A percentile compares a stretch with the other conserved stretches of the same genome.
Evolutionary conservation across 2,888 invertebrate species (phyloP).

Genomic region (Torymus texanus): DNA sequence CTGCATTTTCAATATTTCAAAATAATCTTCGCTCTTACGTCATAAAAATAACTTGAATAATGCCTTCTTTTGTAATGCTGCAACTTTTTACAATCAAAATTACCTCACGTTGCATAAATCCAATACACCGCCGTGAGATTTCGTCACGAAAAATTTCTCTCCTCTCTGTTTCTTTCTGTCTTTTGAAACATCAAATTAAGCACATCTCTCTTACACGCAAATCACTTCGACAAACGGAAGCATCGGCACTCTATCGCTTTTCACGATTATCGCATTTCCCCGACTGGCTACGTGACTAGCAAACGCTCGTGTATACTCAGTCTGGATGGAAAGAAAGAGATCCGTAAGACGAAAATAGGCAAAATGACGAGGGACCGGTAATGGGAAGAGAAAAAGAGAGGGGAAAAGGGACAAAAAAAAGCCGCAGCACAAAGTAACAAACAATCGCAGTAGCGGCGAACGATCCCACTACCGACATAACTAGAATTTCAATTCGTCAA

Average conservation of each 20-base stretch:
- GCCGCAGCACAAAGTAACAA: background rate
- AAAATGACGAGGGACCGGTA: background rate
- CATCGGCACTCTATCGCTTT: background rate
- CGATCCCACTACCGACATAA: constrained; percentile 22
- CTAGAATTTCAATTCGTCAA: constrained; percentile 41
- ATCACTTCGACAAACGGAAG: background rate
- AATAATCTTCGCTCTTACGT: no score
- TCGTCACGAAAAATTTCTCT: no score
- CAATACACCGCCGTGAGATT: no score
- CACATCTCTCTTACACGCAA: background rate
- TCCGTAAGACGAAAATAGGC: constrained; percentile 1
- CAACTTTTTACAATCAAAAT: no score
- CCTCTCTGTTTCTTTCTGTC: no score
- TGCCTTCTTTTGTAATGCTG: no score
- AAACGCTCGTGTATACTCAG: background rate
- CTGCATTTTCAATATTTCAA: no score
- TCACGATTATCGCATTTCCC: constrained; percentile 12
- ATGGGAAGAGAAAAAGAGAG: background rate
- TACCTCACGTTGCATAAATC: no score
- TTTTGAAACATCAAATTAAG: no score
- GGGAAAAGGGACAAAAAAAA: background rate
- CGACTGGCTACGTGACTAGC: constrained; percentile 3
- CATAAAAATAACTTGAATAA: no score
- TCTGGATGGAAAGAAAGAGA: background rate
- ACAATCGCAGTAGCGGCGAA: constrained; percentile 10